Conservation (phyloP, 1,140 invertebrate species). For the Chrysomallon squamiferum region DNA sequence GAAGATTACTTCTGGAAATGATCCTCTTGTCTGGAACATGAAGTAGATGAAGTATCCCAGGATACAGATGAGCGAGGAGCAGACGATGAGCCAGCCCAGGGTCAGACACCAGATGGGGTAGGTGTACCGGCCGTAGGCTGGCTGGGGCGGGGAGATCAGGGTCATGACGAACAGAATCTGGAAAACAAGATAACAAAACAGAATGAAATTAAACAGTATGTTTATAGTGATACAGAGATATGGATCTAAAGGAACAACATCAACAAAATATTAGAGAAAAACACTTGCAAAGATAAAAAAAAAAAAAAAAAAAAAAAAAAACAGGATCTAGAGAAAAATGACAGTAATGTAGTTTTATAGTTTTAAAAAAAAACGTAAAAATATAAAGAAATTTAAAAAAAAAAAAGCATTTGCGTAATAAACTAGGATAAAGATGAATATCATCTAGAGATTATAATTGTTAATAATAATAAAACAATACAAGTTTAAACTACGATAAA, state of each 20-base stretch:
- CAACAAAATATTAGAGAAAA: not conserved
- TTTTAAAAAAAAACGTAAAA: not conserved
- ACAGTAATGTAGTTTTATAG: not conserved
- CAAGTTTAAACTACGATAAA: no score
- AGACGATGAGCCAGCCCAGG: slow-evolving; percentile 72
- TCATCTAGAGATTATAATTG: no score
- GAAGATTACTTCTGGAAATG: slow-evolving; percentile 45
- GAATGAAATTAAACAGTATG: not conserved
- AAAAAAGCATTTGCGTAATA: no score
- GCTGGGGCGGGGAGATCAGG: slow-evolving; percentile 22
- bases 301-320: not conserved
- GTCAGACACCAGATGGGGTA: slow-evolving; percentile 72
- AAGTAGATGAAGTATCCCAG: slow-evolving; percentile 69
- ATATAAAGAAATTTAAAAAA: no score
- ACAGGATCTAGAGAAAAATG: not conserved
- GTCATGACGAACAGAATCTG: slow-evolving; percentile 49
- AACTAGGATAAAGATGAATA: no score
- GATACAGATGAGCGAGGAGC: slow-evolving; percentile 70
- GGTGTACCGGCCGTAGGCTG: slow-evolving; percentile 53
- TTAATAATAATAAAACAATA: no score
- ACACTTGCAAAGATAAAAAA: not conserved
- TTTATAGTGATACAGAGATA: not conserved
- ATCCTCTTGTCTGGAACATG: slow-evolving; percentile 60
- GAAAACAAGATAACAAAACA: slow-evolving; percentile 9
- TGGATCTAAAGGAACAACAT: not conserved